Base-by-base conservation (phyloP, 2,888 invertebrate species). In the Brachycybe producta region DNA sequence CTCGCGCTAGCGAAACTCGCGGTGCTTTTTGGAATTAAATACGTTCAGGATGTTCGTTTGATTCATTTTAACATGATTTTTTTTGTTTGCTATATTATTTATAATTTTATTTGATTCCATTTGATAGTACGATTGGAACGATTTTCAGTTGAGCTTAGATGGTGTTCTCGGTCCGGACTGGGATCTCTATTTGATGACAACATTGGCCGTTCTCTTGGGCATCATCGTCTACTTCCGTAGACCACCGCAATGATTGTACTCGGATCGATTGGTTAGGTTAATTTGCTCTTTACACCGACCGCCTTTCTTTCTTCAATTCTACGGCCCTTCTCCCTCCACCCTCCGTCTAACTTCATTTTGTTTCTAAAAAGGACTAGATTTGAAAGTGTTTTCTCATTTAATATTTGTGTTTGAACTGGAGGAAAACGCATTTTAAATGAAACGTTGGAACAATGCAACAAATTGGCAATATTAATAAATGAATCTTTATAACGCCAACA, bases 151-250 rank as follows among this genome's bases (percentile, higher is more conserved):
- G 34, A 74, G 80, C 56, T 71, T 83, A 61, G 80, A 82, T 59
- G 78, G 80, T 50, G 68, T 77, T 43, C 72, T 88, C 46, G 77
- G 84, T 15, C 80, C 84, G 32, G 87, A 92, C 68, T 95, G 95
- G 95, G 95, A 95, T 71, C 73, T 94, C 47, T 92, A 88, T 70
- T 73, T 91, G 60, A 85, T 94, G 60, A 84, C 86, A 21, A 70
- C 79, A 40, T 71, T 94, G 26, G 79, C 85, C 5, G 79, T 84
- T 13, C 70, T 88, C n/a, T 72, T 95, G 42, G 88, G 84, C 26
- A 72, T 82, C 13, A 77, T 91, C 44, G 76, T 90, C 57, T 86
- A 86, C 67, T 78, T 84, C 60, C 73, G 87, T 51, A 73, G 86
- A 59, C 62, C 62, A 26, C 56, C 24, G 8, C 24, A 46, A 36